Base-by-base conservation (phyloP, 2,797 vertebrate genomes). In the Sebastes iracundus region DNA sequence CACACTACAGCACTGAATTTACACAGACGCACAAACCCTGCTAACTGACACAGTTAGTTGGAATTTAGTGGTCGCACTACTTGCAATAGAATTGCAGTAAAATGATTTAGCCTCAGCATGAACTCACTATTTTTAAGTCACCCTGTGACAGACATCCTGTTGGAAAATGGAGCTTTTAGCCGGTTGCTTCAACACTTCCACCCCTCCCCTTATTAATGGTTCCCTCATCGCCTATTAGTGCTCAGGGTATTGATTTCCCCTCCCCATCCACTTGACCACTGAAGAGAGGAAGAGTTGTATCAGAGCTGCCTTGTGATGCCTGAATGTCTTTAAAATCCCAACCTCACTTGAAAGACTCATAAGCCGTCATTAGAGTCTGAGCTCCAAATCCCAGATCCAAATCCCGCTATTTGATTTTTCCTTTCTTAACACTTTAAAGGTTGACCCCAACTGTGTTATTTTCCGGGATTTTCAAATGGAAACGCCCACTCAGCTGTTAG, bases 161-260 rank as follows among this genome's bases (percentile, higher is more conserved):
- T 79, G 33, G 32, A 69, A 32, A 58, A 56, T 58, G 23, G 55
- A 49, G 77, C 68, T 62, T 81, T 80, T 52, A 67, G 63, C 46
- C 25, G 22, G 11, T 67, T 69, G 60, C 55, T 72, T 38, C 53
- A 69, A 59, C 67, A 64, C 56, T 56, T 71, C 28, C 9, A 7
- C 60, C 52, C 38, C 5, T 23, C 27, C 27, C 22, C 46, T 38
- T 75, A 79, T 84, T 81, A 87, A 88, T 80, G 69, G 35, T 33
- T 81, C 81, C 79, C 84, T 82, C 68, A 59, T 71, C 10, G 62
- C 72, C 60, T 42, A 59, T 84, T 79, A 82, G 59, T 75, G 59
- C 66, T 32, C 7, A 22, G 18, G 20, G 18, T 88, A 87, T 89
- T 58, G 86, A 86, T 88, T 74, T 67, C 35, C 38, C n/a, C 7